Percentiles rank a stretch among this genome's conserved stretches.
Conservation (phyloP, 2,888 invertebrate genomes). For the Leptogaster cylindrica region DNA sequence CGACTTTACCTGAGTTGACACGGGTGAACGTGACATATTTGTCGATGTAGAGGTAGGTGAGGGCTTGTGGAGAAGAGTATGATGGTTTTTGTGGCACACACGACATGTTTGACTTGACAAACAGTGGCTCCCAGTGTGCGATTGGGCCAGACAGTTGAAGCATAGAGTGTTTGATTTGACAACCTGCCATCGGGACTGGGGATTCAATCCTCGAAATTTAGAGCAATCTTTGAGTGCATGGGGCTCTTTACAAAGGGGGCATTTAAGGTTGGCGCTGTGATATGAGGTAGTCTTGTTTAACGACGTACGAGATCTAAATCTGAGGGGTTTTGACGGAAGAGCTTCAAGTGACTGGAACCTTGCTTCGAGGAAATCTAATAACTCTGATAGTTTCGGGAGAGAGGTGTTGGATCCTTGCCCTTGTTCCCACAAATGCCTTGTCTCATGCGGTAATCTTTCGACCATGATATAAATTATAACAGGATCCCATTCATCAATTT, state of each 20-base stretch:
- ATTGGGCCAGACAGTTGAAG: conserved; percentile 1
- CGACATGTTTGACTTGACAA: neutral
- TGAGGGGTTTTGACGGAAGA: neutral
- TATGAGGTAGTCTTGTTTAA: neutral
- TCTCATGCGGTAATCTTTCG: neutral
- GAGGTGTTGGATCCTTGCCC: neutral
- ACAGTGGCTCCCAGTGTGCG: neutral
- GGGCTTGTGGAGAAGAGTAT: neutral
- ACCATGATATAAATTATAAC: neutral
- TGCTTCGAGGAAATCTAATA: conserved; percentile 10
- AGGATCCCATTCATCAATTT: conserved; percentile 2
- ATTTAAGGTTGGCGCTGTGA: neutral
- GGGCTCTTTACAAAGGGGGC: conserved; percentile 4
- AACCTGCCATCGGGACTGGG: neutral
- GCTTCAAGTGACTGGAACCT: conserved; percentile 17
- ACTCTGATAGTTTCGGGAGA: neutral
- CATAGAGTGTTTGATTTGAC: neutral
- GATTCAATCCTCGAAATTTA: neutral
- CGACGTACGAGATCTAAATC: neutral
- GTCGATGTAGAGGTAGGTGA: no score
- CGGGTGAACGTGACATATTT: neutral
- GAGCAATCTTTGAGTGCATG: neutral
- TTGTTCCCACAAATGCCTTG: conserved; percentile 10
- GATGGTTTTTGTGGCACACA: conserved; percentile 3
- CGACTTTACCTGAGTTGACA: neutral